Conservation (phyloP, 2,888 invertebrate genomes). For the Macrophya annulata region DNA sequence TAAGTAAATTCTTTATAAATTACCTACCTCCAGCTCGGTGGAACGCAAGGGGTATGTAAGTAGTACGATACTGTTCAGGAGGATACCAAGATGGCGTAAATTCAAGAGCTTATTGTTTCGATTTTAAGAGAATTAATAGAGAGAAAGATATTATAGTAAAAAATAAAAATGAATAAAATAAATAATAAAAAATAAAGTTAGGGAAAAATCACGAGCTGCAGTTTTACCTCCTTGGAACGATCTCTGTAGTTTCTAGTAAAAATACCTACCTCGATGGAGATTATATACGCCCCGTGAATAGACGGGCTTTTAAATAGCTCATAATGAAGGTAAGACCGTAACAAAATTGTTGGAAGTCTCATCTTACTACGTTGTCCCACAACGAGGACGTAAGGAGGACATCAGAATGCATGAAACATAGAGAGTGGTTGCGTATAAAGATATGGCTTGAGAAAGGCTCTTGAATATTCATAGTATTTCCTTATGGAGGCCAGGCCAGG, state of each 20-base stretch:
- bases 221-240: slow-evolving; percentile 6
- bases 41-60: slow-evolving; percentile 25
- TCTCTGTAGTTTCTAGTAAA: neutral
- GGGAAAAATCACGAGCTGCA: slow-evolving; percentile 26
- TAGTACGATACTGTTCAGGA: slow-evolving; percentile 17
- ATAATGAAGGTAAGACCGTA: slow-evolving; percentile 68
- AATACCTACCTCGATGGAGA: slow-evolving; percentile 40
- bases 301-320: slow-evolving; percentile 70
- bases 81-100: slow-evolving; percentile 56
- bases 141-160: slow-evolving; percentile 16
- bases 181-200: slow-evolving; percentile 36
- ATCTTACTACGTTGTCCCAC: slow-evolving; percentile 17
- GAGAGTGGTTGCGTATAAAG: slow-evolving; percentile 62
- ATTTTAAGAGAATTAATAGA: slow-evolving; percentile 37
- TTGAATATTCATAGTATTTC: slow-evolving; percentile 73
- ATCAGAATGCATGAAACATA: slow-evolving; percentile 75
- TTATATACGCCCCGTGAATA: slow-evolving; percentile 25
- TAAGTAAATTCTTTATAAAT: slow-evolving; percentile 52
- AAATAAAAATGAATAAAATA: slow-evolving; percentile 3
- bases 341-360: slow-evolving; percentile 64
- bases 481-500: slow-evolving; percentile 34
- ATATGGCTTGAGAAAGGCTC: slow-evolving; percentile 67
- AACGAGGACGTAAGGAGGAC: slow-evolving; percentile 69
- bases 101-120: slow-evolving; percentile 56
- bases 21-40: slow-evolving; percentile 16